A percentile compares a stretch with the other conserved stretches of the same genome.
These are phyloP conservation scores for Eulimnadia texana DNA, from an alignment of 1,140 invertebrate genomes.

Conservation along the genomic window DNA sequence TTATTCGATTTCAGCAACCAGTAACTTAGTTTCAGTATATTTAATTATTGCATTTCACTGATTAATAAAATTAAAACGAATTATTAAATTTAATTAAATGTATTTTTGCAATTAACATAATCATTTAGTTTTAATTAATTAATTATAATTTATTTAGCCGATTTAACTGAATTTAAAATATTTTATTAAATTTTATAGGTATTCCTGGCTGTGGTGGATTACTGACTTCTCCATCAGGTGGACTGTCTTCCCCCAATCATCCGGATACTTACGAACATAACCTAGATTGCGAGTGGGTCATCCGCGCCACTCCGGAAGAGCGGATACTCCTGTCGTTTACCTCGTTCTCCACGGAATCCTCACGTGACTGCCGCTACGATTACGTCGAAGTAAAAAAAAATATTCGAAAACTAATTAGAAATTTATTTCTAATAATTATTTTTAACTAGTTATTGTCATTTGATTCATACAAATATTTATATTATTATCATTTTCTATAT, in stretches of 20 bases:
- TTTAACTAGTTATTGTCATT: not conserved
- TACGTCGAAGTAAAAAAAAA: not conserved
- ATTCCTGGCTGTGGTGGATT: slow-evolving; percentile 68
- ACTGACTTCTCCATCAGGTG: slow-evolving; percentile 44
- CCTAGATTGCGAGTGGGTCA: slow-evolving; percentile 60
- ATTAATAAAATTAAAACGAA: too few relatives aligned
- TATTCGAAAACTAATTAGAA: not conserved
- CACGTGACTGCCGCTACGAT: slow-evolving; percentile 44
- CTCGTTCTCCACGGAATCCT: slow-evolving; percentile 45
- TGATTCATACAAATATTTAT: not conserved
- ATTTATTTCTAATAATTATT: too few relatives aligned
- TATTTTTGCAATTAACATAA: too few relatives aligned
- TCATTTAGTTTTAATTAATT: too few relatives aligned
- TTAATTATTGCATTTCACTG: too few relatives aligned
- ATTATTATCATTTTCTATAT: slow-evolving; percentile 8
- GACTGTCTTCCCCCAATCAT: slow-evolving; percentile 46
- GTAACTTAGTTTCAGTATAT: too few relatives aligned
- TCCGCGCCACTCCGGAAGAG: slow-evolving; percentile 42
- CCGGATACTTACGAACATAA: slow-evolving; percentile 41
- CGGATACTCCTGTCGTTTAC: slow-evolving; percentile 48
- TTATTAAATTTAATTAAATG: too few relatives aligned
- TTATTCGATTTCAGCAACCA: too few relatives aligned
- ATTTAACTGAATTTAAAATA: slow-evolving; percentile 3
- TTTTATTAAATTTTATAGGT: slow-evolving; percentile 29
- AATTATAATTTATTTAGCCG: not conserved